Conservation (phyloP, 2,888 invertebrate species). For the Eupithecia pulchellata region DNA sequence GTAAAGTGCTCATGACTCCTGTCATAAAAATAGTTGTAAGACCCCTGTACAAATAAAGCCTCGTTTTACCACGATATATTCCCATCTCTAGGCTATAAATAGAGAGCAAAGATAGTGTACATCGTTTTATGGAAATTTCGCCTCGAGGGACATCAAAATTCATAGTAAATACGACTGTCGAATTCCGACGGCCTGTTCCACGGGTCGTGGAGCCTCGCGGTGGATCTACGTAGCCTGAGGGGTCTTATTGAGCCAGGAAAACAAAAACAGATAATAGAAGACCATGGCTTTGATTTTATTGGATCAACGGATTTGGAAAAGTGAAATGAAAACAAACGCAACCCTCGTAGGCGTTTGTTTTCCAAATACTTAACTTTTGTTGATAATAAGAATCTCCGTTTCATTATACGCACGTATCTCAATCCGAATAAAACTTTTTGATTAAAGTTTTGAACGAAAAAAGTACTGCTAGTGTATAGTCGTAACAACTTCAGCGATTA, state of each 20-base stretch:
- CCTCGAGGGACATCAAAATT: conserved; percentile 43
- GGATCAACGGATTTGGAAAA: conserved; percentile 1
- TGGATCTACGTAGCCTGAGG: too few species aligned
- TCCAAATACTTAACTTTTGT: neutral
- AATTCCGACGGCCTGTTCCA: conserved; percentile 22
- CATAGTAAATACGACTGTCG: conserved; percentile 31
- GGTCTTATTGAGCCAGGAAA: conserved; percentile 3
- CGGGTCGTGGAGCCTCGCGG: too few species aligned
- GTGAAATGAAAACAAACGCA: neutral
- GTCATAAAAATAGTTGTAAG: neutral
- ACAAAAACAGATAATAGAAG: neutral
- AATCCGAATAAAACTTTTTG: conserved; percentile 8
- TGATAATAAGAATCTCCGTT: neutral
- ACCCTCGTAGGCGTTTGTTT: neutral
- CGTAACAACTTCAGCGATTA: conserved; percentile 14
- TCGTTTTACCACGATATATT: neutral
- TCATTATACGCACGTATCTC: conserved; percentile 1
- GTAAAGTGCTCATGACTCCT: neutral
- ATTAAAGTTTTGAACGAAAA: neutral
- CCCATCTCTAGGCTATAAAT: neutral
- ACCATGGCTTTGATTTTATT: neutral
- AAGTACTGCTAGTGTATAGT: conserved; percentile 11
- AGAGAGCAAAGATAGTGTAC: neutral
- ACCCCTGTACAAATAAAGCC: neutral
- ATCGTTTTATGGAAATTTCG: conserved; percentile 37